These are phyloP conservation scores for Palythoa grandiflora DNA, from an alignment of 92 coral and sea anemone genomes.

Conservation along the genomic window DNA sequence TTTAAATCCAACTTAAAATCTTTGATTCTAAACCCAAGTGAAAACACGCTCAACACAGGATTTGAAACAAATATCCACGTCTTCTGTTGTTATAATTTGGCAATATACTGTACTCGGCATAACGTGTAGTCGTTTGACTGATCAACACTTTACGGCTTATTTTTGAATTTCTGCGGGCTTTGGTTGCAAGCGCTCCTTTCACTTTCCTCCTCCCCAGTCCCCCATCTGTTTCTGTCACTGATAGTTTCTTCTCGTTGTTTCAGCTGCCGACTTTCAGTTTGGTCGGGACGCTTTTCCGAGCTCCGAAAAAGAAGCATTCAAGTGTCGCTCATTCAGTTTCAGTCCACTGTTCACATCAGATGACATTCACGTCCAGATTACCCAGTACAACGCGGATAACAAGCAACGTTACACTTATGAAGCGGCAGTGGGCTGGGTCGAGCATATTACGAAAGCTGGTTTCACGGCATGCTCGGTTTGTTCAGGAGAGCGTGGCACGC, in stretches of 20 bases:
- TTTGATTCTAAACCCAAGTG: no score
- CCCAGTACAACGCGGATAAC: slow-evolving; percentile 67
- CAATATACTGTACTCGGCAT: no score
- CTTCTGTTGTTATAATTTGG: no score
- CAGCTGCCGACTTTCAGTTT: slow-evolving; percentile 67
- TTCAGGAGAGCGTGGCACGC: slow-evolving; percentile 71
- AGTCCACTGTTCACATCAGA: slow-evolving; percentile 49
- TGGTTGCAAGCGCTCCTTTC: no score
- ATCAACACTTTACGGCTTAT: no score
- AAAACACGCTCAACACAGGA: no score
- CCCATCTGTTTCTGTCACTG: no score
- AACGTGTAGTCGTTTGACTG: no score
- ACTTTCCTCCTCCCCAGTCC: no score
- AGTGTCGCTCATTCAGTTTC: slow-evolving; percentile 63
- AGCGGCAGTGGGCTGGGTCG: slow-evolving; percentile 90
- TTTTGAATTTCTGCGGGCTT: no score
- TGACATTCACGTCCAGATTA: slow-evolving; percentile 71
- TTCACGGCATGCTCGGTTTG: slow-evolving; percentile 81
- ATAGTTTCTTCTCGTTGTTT: neutral
- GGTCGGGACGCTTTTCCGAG: slow-evolving; percentile 70
- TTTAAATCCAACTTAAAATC: no score
- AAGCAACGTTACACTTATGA: slow-evolving; percentile 67
- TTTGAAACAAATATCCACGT: no score
- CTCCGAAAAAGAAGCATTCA: slow-evolving; percentile 44
- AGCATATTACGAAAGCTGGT: slow-evolving; percentile 58